Evolutionary conservation across 1,140 invertebrate species (phyloP), one percentile per base, ranked within the genome.

Genomic region (Idris sp.): DNA sequence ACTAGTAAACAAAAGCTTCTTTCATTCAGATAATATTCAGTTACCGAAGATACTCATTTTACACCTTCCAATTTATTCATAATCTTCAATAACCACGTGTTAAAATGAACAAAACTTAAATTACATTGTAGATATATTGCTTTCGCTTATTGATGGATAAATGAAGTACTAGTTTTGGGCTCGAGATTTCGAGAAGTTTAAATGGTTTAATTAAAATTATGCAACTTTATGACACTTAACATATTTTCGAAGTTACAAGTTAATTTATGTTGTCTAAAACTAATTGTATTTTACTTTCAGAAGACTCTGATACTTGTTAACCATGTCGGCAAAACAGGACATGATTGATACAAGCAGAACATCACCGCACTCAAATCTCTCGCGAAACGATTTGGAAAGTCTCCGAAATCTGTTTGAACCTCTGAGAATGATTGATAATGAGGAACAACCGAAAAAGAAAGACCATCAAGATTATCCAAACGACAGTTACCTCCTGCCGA

Each of bases 311-410:
- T n/a, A n/a, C 44, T 64, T 36, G 69, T 58, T 58, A 36, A 11
- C 13, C n/a, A 74, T 68, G 62, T 74, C 69, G 30, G 16, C 69
- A 2, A 74, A 67, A 13, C 72, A 67, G 16, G 72, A 74, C 46
- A 62, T 36, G 41, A 67, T 67, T 67, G 8, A 38, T 2, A 40
- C 48, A 9, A 68, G 49, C 30, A 48, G 56, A 10, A 35, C 56
- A 35, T 62, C 56, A 31, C 56, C 72, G 22, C 72, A 74, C 49
- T 74, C 72, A 46, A 74, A 74, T 62, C 72, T 74, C n/a, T 62
- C 65, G 9, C 59, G 73, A 65, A 61, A 65, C 14, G 65, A 76
- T 61, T 76, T 71, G 54, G 73, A 76, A 41, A 71, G 61, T 56
- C 73, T 76, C n/a, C 59, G 59, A 48, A 71, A 40, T 56, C 18